Conservation (phyloP, 1,140 invertebrate genomes). For the Ceratosolen fusciceps region DNA sequence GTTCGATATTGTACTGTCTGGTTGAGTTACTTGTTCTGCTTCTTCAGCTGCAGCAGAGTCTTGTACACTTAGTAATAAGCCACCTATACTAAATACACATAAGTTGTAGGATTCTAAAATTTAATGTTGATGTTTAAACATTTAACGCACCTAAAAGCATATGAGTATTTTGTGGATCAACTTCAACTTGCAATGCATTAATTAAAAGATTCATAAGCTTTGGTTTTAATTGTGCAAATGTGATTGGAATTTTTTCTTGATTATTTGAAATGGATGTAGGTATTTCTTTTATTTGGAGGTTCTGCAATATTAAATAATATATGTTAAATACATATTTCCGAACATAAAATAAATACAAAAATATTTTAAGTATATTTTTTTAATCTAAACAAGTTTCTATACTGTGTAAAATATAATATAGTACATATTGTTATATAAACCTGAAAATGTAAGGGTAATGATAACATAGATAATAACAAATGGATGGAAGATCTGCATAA, state of each 20-base stretch:
- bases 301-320: conserved; percentile 64
- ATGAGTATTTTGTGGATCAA: conserved; percentile 90
- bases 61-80: conserved; percentile 84
- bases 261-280: conserved; percentile 71
- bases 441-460: conserved; percentile 92
- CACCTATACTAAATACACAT: conserved; percentile 67
- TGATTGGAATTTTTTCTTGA: conserved; percentile 70
- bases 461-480: conserved; percentile 88
- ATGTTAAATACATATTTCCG: not conserved
- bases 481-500: conserved; percentile 92
- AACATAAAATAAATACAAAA: conserved; percentile 32
- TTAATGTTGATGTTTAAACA: not conserved
- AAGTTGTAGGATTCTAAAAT: not conserved
- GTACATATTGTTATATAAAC: conserved; percentile 60
- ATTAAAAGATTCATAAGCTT: conserved; percentile 88
- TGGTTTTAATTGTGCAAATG: conserved; percentile 86
- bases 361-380: not conserved
- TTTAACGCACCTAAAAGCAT: conserved; percentile 82
- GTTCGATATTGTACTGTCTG: conserved; percentile 69
- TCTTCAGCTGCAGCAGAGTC: conserved; percentile 86
- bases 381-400: not conserved
- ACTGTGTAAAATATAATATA: not conserved
- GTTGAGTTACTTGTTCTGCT: conserved; percentile 76
- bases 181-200: conserved; percentile 88
- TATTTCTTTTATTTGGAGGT: conserved; percentile 83